Evolutionary conservation across 2,113 vertebrate genomes (phyloP).

Genomic region (Silurus meridionalis): DNA sequence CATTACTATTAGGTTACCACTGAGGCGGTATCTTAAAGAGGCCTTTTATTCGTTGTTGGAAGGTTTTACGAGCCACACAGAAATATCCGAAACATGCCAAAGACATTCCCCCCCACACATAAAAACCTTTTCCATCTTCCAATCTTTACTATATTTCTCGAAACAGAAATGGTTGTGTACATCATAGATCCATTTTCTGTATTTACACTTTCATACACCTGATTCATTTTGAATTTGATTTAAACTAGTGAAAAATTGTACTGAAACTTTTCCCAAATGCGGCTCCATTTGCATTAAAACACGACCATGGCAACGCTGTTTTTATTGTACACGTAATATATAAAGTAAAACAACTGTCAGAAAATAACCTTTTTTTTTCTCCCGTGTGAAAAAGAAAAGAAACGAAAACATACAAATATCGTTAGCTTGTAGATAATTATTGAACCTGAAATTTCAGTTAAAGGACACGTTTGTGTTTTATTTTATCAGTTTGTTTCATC

Average conservation of each 20-base stretch:
- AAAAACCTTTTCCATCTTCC: not conserved
- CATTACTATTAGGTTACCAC: not conserved
- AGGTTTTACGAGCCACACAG: not conserved
- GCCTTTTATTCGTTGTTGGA: not conserved
- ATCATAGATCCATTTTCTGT: not conserved
- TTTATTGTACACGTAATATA: not conserved
- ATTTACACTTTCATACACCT: not conserved
- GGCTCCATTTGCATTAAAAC: not conserved
- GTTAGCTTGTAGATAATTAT: not conserved
- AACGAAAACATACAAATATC: not conserved
- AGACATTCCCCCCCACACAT: not conserved
- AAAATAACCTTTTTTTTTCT: not conserved
- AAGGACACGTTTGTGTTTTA: not conserved
- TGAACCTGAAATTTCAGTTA: conserved; percentile 5
- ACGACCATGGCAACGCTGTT: not conserved
- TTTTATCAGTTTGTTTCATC: conserved; percentile 25
- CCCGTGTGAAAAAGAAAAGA: not conserved
- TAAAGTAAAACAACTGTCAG: not conserved
- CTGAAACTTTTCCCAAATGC: not conserved
- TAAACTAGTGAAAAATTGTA: not conserved
- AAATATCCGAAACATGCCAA: not conserved
- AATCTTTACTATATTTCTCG: not conserved
- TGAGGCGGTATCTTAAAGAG: not conserved
- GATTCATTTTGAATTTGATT: not conserved
- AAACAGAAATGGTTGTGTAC: not conserved